Conservation (phyloP, 2,113 vertebrate species). For the Cyrtonyx montezumae region DNA sequence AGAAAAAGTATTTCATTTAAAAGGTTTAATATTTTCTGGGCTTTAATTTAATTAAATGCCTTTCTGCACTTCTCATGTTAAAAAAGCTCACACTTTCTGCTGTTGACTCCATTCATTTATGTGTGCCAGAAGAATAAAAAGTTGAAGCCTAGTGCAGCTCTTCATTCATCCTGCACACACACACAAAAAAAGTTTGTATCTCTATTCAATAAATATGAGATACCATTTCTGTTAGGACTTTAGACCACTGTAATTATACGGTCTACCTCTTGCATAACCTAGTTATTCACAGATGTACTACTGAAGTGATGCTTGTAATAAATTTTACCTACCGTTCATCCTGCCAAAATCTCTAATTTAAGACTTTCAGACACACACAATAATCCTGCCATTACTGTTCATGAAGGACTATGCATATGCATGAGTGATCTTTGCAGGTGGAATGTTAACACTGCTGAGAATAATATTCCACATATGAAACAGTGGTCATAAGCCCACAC, state of each 20-base stretch:
- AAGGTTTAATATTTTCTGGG: neutral
- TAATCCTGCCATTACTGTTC: constrained; percentile 32
- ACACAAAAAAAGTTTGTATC: neutral
- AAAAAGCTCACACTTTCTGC: neutral
- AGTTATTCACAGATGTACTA: neutral
- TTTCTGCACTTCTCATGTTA: neutral
- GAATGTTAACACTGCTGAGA: constrained; percentile 37
- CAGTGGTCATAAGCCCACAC: constrained; percentile 19
- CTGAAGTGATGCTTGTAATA: neutral
- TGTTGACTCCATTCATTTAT: neutral
- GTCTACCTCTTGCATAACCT: neutral
- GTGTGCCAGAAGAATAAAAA: constrained; percentile 2
- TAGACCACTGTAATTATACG: constrained; percentile 20
- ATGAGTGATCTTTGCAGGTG: constrained; percentile 54
- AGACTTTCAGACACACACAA: constrained; percentile 37
- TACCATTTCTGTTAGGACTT: constrained; percentile 17
- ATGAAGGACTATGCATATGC: constrained; percentile 41
- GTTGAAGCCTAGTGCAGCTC: neutral
- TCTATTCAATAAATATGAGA: neutral
- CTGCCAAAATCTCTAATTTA: constrained; percentile 50
- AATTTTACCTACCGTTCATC: neutral
- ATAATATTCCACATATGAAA: constrained; percentile 41
- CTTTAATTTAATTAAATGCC: constrained; percentile 43
- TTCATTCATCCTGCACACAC: neutral
- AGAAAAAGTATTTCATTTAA: neutral